Evolutionary conservation across 2,113 vertebrate genomes (phyloP), one percentile per base, ranked within the genome.

Genomic region (Periophthalmodon schlosseri): DNA sequence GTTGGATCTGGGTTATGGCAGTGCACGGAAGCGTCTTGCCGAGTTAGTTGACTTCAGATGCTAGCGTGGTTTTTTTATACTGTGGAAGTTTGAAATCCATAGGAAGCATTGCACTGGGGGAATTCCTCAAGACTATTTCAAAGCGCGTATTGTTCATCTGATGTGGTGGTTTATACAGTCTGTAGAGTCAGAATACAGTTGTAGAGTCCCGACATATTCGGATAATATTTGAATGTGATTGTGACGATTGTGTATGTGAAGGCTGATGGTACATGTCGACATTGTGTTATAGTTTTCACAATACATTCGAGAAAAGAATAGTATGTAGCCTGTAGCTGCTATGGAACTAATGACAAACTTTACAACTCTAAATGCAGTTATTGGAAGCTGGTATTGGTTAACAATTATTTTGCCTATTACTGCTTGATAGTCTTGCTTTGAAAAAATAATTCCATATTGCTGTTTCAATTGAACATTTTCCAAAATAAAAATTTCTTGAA

Each of bases 261-360:
- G 66, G 46, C 70, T 24, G 23, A 75, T 80, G 23, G 18, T 65
- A 63, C 23, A 49, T 21, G 28, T 13, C 24, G 61, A 46, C 2
- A 5, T 56, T 73, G 20, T 74, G 57, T 76, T 67, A 12, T 20
- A 36, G 60, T 33, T 68, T 75, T 56, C 77, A 68, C 76, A 82
- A 65, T 84, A 90, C 84, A 89, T 89, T 89, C 89, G 85, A 57
- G 20, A 70, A 47, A 34, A 46, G 52, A 13, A 58, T 65, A 15
- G 58, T 61, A 28, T 36, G 28, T 5, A 5, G 49, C 16, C 15
- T 52, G 57, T 23, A 58, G 56, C 24, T 18, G 58, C 23, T 61
- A 36, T 7, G 34, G 33, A 20, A 33, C 16, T 20, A 15, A 18
- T 16, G 60, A 16, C 49, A 52, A 12, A 52, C 16, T 7, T 20